Evolutionary conservation across 2,113 vertebrate species (phyloP), one percentile per base, ranked within the genome.

Genomic region (Cinclus cinclus): DNA sequence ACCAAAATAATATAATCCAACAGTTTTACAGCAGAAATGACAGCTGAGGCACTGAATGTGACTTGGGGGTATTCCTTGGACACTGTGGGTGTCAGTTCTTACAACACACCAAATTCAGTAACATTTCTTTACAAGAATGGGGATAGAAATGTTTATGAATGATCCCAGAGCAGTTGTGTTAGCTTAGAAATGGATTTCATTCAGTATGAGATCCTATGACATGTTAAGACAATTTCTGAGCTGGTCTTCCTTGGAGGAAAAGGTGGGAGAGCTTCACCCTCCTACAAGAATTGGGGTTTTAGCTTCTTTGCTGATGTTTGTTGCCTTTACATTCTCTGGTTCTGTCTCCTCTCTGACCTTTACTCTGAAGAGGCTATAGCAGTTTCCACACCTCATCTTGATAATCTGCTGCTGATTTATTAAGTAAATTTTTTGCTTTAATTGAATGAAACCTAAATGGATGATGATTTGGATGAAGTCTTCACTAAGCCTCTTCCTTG

Each of bases 31-130:
- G 56, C 33, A 83, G 58, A 22, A 87, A 31, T 89, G 1, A 4
- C 13, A 12, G 16, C 18, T 6, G 27, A 37, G 49, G 24, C 14
- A 9, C 24, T 6, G 31, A 27, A 5, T 6, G 46, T 4, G 22
- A 5, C 6, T 11, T 35, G 63, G 13, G 21, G 52, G 4, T 11
- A 10, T 25, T 24, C 56, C 24, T 37, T 35, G 53, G 22, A 3
- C 35, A 3, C 41, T 0, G 0, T 15, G 27, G 33, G 7, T 47
- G 67, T 56, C n/a, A 9, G 17, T 18, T 82, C 50, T 52, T 42
- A 31, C 28, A 39, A 2, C 8, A 3, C 15, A 8, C 4, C 58
- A 20, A 41, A 22, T 13, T 56, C 10, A 13, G 67, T 6, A 35
- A 24, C 9, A 4, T 60, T 95, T 53, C 83, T 79, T 35, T 23